A percentile compares a stretch with the other conserved stretches of the same genome.
Conservation (phyloP, 2,797 vertebrate genomes). For the Sebastes umbrosus region DNA sequence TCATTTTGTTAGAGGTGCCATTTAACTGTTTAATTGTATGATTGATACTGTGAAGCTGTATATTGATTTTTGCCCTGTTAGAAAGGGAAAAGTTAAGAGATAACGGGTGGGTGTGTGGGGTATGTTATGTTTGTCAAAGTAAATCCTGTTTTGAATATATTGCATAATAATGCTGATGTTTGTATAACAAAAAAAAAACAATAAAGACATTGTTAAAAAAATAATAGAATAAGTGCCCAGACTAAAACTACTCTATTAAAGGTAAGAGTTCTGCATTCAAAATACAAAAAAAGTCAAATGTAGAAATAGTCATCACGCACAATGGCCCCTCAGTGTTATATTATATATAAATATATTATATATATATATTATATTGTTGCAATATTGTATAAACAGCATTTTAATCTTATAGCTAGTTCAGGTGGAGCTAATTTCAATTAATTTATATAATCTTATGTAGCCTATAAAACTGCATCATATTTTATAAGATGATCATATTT, state of each 20-base stretch:
- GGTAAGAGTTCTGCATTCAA: not conserved
- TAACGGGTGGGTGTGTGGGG: too few species aligned
- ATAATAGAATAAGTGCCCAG: too few species aligned
- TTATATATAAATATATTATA: not conserved
- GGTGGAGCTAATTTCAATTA: not conserved
- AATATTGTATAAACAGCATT: not conserved
- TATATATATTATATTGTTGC: not conserved
- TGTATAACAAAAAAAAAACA: too few species aligned
- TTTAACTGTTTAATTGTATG: too few species aligned
- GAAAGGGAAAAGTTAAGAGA: too few species aligned
- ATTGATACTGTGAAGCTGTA: too few species aligned
- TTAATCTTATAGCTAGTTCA: not conserved
- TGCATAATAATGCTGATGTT: too few species aligned
- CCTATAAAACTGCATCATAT: not conserved
- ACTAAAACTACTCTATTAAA: not conserved
- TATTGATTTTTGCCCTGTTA: too few species aligned
- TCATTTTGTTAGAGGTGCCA: too few species aligned
- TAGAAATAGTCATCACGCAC: not conserved
- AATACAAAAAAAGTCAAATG: not conserved
- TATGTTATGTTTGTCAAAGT: too few species aligned
- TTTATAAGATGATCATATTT: not conserved
- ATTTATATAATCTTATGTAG: not conserved
- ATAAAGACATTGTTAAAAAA: too few species aligned
- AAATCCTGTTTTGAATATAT: too few species aligned
- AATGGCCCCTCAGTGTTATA: not conserved